Conservation (phyloP, 2,797 vertebrate species). For the Rhinella marina region DNA sequence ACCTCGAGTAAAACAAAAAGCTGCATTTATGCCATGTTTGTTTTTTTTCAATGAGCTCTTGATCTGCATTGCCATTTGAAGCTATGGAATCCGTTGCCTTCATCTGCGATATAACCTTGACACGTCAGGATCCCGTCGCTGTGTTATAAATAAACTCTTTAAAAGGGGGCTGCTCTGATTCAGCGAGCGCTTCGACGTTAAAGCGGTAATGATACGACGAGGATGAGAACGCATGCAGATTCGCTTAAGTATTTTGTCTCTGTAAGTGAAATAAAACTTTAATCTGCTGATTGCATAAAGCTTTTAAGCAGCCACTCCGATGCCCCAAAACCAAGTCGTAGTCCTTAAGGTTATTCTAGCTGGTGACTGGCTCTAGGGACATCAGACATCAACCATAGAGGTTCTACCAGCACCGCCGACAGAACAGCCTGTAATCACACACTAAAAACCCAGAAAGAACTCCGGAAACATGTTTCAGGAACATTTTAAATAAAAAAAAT, state of each 20-base stretch:
- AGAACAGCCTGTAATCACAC: neutral
- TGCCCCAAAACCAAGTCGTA: constrained; percentile 7
- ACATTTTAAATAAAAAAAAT: neutral
- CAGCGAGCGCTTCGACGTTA: neutral
- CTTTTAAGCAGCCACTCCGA: constrained; percentile 55
- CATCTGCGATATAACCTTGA: neutral
- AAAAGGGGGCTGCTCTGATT: neutral
- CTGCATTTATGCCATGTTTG: neutral
- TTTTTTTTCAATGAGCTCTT: neutral
- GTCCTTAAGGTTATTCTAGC: constrained; percentile 27
- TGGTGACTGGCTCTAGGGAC: constrained; percentile 37
- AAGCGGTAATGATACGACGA: constrained; percentile 7
- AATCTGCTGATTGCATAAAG: constrained; percentile 57
- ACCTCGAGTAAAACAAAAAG: too few species aligned
- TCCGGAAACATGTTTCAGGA: neutral
- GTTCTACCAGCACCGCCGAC: neutral
- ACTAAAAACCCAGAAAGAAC: neutral
- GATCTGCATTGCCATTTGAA: neutral
- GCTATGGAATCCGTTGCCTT: neutral
- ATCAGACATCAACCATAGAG: neutral
- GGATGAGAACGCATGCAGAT: constrained; percentile 25
- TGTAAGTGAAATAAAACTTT: constrained; percentile 57
- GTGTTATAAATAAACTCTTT: constrained; percentile 26
- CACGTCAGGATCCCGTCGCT: neutral
- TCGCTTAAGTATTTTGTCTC: constrained; percentile 46